phyloP scores from a whole-genome alignment of 2,113 vertebrate species.

The Brachyistius frenatus region DNA sequence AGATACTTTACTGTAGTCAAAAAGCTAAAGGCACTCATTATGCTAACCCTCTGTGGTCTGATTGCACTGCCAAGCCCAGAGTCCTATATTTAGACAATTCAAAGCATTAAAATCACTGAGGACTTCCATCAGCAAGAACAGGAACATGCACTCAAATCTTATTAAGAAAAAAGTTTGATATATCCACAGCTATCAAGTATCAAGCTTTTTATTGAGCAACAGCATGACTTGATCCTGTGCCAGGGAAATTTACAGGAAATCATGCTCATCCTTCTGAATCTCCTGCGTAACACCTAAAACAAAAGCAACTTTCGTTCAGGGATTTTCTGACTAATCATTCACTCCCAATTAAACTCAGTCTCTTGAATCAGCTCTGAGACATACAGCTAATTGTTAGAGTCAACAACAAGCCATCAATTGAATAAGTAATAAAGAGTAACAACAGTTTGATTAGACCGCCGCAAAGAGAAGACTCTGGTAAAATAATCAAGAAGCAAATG shows the following conservation, averaged over 20 bases:
- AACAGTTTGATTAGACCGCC: constrained; percentile 4
- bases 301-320: neutral
- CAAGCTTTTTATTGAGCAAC: constrained; percentile 9
- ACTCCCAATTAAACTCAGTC: constrained; percentile 16
- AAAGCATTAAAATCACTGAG: constrained; percentile 46
- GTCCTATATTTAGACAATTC: constrained; percentile 51
- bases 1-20: constrained; percentile 51
- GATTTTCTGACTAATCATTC: constrained; percentile 13
- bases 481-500: constrained; percentile 9
- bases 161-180: neutral
- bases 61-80: constrained; percentile 58
- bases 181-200: constrained; percentile 3
- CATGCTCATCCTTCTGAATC: neutral
- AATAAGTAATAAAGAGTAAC: constrained; percentile 29
- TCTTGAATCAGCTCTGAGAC: neutral
- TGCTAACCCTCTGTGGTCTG: constrained; percentile 56
- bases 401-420: constrained; percentile 38
- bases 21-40: constrained; percentile 67
- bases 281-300: neutral
- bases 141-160: constrained; percentile 25
- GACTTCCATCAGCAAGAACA: constrained; percentile 31
- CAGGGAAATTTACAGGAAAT: constrained; percentile 26
- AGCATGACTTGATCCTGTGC: constrained; percentile 4
- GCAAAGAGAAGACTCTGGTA: constrained; percentile 10
- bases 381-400: constrained; percentile 18